Conservation (phyloP, 2,797 vertebrate species). For the Delichon dasypus region DNA sequence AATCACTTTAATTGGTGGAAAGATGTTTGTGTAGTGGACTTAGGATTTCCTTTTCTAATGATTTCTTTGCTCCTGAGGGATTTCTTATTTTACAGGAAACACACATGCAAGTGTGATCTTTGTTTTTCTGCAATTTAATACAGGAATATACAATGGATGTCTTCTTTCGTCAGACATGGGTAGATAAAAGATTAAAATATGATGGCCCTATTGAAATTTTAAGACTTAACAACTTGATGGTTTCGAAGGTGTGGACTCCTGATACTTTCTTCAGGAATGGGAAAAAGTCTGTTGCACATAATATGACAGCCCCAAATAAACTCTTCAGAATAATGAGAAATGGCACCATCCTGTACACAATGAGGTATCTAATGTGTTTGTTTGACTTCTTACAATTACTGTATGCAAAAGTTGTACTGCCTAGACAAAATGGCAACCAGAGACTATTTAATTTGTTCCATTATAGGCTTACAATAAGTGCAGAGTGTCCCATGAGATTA, state of each 20-base stretch:
- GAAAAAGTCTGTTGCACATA: constrained; percentile 96
- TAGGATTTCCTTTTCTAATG: constrained; percentile 18
- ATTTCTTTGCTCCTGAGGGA: constrained; percentile 18
- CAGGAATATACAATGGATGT: constrained; percentile 99
- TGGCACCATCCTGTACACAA: constrained; percentile 97
- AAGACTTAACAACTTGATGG: constrained; percentile 97
- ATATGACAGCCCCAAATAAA: constrained; percentile 98
- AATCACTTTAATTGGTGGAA: constrained; percentile 36
- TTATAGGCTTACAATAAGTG: constrained; percentile 94
- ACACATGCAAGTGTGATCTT: constrained; percentile 3
- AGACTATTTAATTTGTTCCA: constrained; percentile 70
- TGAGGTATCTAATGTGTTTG: constrained; percentile 83
- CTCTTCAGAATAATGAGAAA: constrained; percentile 99
- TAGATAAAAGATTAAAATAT: constrained; percentile 91
- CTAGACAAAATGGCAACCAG: constrained; percentile 56
- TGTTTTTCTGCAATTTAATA: constrained; percentile 63
- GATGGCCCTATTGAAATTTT: constrained; percentile 96
- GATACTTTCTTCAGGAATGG: constrained; percentile 99
- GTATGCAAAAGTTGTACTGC: constrained; percentile 55
- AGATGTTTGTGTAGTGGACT: constrained; percentile 22
- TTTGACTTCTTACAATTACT: constrained; percentile 27
- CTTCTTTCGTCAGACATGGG: constrained; percentile 98
- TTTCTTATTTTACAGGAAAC: constrained; percentile 11
- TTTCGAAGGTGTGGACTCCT: constrained; percentile 97
- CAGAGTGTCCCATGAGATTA: constrained; percentile 97